Conservation (phyloP, 2,888 invertebrate genomes). For the Melieria omissa region DNA sequence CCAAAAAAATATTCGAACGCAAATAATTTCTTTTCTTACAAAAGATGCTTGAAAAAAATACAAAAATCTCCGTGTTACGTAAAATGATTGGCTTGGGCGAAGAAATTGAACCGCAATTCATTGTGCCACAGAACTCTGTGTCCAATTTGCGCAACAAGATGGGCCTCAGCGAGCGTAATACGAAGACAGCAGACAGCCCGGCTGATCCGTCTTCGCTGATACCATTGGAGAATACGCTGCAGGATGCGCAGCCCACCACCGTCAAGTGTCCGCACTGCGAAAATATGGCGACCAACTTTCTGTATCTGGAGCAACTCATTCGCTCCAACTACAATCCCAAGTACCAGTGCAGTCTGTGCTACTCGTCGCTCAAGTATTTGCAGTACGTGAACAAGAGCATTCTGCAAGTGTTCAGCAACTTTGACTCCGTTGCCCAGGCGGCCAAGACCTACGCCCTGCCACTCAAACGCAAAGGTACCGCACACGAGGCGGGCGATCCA, state of each 20-base stretch:
- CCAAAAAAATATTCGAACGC: conserved; percentile 7
- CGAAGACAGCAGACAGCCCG: neutral
- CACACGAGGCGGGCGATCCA: neutral
- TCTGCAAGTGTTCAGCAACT: conserved; percentile 54
- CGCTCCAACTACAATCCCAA: conserved; percentile 51
- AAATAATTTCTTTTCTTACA: conserved; percentile 7
- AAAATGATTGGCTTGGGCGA: conserved; percentile 54
- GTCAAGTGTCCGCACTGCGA: conserved; percentile 57
- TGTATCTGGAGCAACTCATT: conserved; percentile 58
- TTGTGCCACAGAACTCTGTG: conserved; percentile 56
- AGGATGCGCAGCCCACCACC: conserved; percentile 14
- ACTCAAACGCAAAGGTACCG: conserved; percentile 1
- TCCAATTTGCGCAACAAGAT: conserved; percentile 44
- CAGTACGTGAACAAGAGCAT: conserved; percentile 58
- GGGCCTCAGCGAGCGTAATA: conserved; percentile 14
- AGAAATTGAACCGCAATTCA: conserved; percentile 47
- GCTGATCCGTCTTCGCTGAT: conserved; percentile 8
- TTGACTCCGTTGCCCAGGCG: conserved; percentile 51
- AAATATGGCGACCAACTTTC: conserved; percentile 61
- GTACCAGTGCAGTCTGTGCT: conserved; percentile 52
- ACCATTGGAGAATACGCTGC: conserved; percentile 24
- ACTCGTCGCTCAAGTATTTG: conserved; percentile 56
- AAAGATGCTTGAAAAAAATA: conserved; percentile 48
- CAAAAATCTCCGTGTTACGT: conserved; percentile 56
- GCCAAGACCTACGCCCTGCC: conserved; percentile 48